These are phyloP conservation scores for Oithona nana DNA, from an alignment of 2,888 invertebrate genomes.

Conservation along the genomic window DNA sequence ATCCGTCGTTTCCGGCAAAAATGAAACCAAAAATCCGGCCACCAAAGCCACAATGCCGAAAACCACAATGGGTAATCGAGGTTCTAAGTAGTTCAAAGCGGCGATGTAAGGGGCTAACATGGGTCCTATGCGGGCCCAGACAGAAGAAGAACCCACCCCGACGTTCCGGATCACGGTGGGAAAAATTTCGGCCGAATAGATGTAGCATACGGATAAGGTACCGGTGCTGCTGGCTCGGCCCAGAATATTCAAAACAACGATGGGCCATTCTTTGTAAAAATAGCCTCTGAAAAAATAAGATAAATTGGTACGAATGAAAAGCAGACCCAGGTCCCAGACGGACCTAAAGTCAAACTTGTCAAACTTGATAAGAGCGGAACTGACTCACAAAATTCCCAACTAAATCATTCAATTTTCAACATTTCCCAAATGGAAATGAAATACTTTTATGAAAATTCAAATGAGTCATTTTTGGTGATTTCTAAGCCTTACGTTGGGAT, in stretches of 20 bases:
- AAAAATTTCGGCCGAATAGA: conserved; percentile 11
- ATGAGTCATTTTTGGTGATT: no score
- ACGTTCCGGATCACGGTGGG: conserved; percentile 15
- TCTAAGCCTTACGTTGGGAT: conserved; percentile 2
- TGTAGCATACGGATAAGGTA: conserved; percentile 4
- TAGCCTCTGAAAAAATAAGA: no score
- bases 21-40: not conserved
- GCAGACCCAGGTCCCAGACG: not conserved
- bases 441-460: no score
- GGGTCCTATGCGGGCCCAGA: conserved; percentile 2
- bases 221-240: conserved; percentile 6
- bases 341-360: no score
- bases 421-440: no score
- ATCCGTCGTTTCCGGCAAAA: not conserved
- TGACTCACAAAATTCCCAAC: no score
- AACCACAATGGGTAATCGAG: not conserved
- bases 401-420: no score
- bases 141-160: conserved; percentile 1
- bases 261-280: conserved; percentile 10
- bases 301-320: not conserved
- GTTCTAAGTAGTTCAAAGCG: not conserved
- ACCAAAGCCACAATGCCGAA: not conserved
- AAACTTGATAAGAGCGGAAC: no score
- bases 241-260: conserved; percentile 7
- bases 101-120: conserved; percentile 5